Evolutionary conservation across 2,888 invertebrate genomes (phyloP), one percentile per base, ranked within the genome.

Genomic region (Cyrtodaria siliqua): DNA sequence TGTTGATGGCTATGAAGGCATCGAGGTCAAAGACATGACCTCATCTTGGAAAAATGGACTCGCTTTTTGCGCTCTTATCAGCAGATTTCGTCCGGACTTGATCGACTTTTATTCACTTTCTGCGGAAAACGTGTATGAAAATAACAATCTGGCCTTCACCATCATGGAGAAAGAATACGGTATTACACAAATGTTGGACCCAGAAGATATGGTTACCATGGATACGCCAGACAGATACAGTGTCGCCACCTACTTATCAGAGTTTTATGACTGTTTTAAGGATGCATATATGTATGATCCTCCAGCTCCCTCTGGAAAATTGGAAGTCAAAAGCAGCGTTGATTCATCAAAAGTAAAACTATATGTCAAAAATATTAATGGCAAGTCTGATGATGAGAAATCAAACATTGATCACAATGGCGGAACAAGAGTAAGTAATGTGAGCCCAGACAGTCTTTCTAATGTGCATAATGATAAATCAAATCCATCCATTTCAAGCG

Each of bases 21-120:
- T 77, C 16, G 66, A 75, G 23, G 52, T 81, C 8, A 55, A 33
- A 4, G 68, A 81, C 29, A 77, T 81, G 77, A 78, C 77, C 8
- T 64, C 74, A 9, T 81, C 77, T 1, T 81, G 81, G 81, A 77
- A 75, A 47, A 74, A 78, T 72, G 81, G 81, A 26, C 49, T 81
- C 9, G 77, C 81, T 4, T 61, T 81, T 16, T 81, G 81, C 74
- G 81, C 81, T 18, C 26, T 81, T 16, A 74, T 81, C 24, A 70
- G 68, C 50, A 56, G 77, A 40, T 81, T 81, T 60, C 55, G 81
- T 9, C 81, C 81, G 53, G 71, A 81, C 20, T 63, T 81, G 8
- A 68, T 81, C 24, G 74, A 81, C 55, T 78, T 67, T 47, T 73
- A 77, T 23, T 69, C 77, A 3, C 66, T 81, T 1, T 68, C 71